phyloP scores from a whole-genome alignment of 2,797 vertebrate genomes.

The Enteromius anoplus region DNA sequence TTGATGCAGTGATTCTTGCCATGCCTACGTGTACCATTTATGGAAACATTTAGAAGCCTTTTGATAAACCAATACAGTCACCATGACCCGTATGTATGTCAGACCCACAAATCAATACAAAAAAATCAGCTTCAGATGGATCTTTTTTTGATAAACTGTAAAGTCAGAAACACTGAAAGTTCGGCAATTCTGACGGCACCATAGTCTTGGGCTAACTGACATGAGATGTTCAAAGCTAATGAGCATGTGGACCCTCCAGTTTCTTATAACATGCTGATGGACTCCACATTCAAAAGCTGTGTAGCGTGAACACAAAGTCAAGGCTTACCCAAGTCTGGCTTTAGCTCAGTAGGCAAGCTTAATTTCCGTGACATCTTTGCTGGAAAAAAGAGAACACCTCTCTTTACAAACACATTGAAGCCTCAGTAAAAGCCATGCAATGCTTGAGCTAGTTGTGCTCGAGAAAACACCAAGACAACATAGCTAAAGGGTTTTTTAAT shows the following conservation, averaged over 20 bases:
- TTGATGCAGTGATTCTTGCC: not conserved
- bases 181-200: not conserved
- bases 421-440: constrained; percentile 59
- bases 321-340: constrained; percentile 99
- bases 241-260: constrained; percentile 39
- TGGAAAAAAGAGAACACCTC: constrained; percentile 96
- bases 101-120: not conserved
- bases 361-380: constrained; percentile 99
- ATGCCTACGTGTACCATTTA: not conserved
- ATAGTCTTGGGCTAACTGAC: constrained; percentile 14
- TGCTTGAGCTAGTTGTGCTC: constrained; percentile 34
- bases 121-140: not conserved
- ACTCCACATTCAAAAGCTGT: constrained; percentile 68
- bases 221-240: constrained; percentile 39
- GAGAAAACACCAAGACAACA: constrained; percentile 39
- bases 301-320: constrained; percentile 75
- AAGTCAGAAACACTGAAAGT: not conserved
- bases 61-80: constrained; percentile 14
- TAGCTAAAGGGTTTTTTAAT: constrained; percentile 5
- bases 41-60: not conserved
- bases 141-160: not conserved
- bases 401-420: constrained; percentile 82
- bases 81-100: not conserved
- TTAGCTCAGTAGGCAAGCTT: constrained; percentile 99
- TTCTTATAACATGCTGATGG: constrained; percentile 66